Evolutionary conservation across 2,113 vertebrate genomes (phyloP).

Genomic region (Scatophagus argus): DNA sequence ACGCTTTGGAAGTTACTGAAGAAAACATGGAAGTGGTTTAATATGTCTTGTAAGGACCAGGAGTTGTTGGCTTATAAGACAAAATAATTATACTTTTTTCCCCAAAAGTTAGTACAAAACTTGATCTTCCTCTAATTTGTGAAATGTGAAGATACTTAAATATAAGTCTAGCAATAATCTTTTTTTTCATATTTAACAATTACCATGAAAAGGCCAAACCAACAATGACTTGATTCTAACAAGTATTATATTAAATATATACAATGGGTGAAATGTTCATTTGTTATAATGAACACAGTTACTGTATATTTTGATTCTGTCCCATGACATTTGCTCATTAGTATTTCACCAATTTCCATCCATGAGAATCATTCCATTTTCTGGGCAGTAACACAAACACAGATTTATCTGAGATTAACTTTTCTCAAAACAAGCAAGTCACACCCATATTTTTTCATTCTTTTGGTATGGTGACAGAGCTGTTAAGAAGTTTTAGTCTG

Average conservation of each 20-base stretch:
- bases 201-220: background rate
- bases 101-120: background rate
- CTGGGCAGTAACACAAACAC: slow-evolving; percentile 23
- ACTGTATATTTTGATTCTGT: background rate
- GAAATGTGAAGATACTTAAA: background rate
- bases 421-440: slow-evolving; percentile 40
- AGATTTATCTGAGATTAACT: slow-evolving; percentile 29
- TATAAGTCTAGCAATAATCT: background rate
- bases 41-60: background rate
- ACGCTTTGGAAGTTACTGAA: background rate
- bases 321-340: background rate
- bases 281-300: background rate
- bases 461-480: slow-evolving; percentile 25
- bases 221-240: background rate
- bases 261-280: background rate
- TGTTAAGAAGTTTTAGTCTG: slow-evolving; percentile 36
- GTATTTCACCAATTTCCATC: slow-evolving; percentile 4
- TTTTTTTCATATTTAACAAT: background rate
- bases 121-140: background rate
- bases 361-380: slow-evolving; percentile 1
- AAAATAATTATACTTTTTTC: too few species aligned
- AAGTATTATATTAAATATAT: background rate
- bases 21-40: background rate
- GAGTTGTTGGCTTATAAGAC: background rate
- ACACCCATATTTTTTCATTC: slow-evolving; percentile 39